A percentile compares a stretch with the other conserved stretches of the same genome.
Evolutionary conservation across 2,113 vertebrate genomes (phyloP).

Genomic region (Capricornis sumatraensis): DNA sequence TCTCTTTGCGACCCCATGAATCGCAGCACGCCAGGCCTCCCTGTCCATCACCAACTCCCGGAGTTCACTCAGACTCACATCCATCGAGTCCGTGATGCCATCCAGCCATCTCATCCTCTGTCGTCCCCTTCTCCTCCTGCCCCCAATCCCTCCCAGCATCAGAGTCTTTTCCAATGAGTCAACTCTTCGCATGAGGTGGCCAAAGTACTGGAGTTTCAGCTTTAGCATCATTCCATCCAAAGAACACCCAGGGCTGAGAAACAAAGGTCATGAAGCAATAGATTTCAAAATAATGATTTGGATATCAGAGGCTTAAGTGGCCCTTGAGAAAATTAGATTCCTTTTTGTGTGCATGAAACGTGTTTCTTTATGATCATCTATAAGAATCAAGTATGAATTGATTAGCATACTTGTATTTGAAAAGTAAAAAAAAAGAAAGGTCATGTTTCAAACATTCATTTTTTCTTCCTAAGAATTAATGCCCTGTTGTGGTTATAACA

Average conservation of each 20-base stretch:
- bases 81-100: too few relatives aligned
- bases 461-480: not conserved
- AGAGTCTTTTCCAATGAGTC: too few relatives aligned
- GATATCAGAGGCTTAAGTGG: not conserved
- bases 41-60: too few relatives aligned
- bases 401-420: not conserved
- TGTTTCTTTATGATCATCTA: not conserved
- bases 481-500: not conserved
- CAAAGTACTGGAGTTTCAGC: too few relatives aligned
- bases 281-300: not conserved
- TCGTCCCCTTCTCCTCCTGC: too few relatives aligned
- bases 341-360: rapidly evolving
- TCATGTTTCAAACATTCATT: not conserved
- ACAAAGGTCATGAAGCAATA: not conserved
- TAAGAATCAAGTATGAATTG: not conserved
- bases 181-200: too few relatives aligned
- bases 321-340: not conserved
- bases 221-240: too few relatives aligned
- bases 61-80: too few relatives aligned
- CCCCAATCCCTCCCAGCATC: too few relatives aligned
- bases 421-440: not conserved
- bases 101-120: too few relatives aligned
- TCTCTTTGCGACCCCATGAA: too few relatives aligned
- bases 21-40: too few relatives aligned
- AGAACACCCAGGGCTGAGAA: not conserved